These are phyloP conservation scores for Nowickia ferox DNA, from an alignment of 2,888 invertebrate genomes.

Conservation along the genomic window DNA sequence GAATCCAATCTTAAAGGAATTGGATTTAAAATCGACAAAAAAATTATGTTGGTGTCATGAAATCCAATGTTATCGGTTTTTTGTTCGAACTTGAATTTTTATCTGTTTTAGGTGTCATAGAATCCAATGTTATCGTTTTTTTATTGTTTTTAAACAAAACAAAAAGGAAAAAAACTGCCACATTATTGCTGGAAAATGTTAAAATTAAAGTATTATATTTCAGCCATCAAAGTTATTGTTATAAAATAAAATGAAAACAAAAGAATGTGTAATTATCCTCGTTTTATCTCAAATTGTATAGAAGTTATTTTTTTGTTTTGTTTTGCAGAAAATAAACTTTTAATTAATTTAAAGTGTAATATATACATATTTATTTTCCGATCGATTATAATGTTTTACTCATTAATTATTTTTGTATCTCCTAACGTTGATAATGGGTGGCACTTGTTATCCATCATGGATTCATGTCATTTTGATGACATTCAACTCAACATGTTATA, in stretches of 20 bases:
- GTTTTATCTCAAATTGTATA: background rate
- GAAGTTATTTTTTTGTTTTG: background rate
- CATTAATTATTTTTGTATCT: slow-evolving; percentile 20
- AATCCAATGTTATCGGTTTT: too few relatives aligned
- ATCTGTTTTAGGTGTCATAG: too few relatives aligned
- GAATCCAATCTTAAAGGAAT: too few relatives aligned
- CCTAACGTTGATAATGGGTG: background rate
- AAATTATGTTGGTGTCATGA: too few relatives aligned
- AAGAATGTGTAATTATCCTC: background rate
- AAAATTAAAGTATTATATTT: background rate
- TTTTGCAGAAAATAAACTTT: background rate
- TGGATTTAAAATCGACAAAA: too few relatives aligned
- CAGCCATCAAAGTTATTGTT: background rate
- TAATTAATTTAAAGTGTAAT: background rate
- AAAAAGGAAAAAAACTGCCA: background rate
- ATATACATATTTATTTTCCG: background rate
- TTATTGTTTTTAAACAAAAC: background rate
- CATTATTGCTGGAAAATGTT: background rate
- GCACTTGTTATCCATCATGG: background rate
- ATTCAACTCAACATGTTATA: slow-evolving; percentile 34
- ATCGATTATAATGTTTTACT: slow-evolving; percentile 9
- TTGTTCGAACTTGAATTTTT: too few relatives aligned
- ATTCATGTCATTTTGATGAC: slow-evolving; percentile 44
- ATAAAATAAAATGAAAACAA: background rate
- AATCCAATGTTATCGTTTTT: too few relatives aligned